phyloP scores from a whole-genome alignment of 2,797 vertebrate genomes.

The Mallotus villosus region DNA sequence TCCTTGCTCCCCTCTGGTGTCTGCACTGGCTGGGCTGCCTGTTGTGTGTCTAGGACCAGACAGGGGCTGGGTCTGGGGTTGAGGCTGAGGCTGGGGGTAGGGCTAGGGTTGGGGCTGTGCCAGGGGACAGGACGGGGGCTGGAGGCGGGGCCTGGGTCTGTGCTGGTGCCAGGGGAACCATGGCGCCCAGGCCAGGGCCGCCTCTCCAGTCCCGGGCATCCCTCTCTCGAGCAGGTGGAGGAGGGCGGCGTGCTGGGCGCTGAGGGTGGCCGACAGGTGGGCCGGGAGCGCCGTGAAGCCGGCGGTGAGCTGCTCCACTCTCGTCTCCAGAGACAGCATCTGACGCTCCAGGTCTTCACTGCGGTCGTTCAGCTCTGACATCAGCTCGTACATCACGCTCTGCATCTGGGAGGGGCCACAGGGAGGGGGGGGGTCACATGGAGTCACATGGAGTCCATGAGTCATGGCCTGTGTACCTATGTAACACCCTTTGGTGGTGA shows the following conservation, averaged over 20 bases:
- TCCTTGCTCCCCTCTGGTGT: slow-evolving; percentile 61
- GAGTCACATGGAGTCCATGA: too few species aligned
- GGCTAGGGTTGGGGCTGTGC: slow-evolving; percentile 35
- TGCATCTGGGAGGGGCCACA: slow-evolving; percentile 68
- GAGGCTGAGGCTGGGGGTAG: slow-evolving; percentile 44
- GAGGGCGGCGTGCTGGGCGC: slow-evolving; percentile 77
- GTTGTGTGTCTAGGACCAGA: slow-evolving; percentile 53
- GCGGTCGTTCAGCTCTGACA: slow-evolving; percentile 83
- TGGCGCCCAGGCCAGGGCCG: slow-evolving; percentile 36
- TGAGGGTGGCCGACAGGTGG: slow-evolving; percentile 79
- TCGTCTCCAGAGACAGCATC: slow-evolving; percentile 80
- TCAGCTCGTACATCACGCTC: slow-evolving; percentile 84
- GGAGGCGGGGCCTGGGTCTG: slow-evolving; percentile 33
- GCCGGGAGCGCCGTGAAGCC: slow-evolving; percentile 79
- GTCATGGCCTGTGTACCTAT: neutral
- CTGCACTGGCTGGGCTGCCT: slow-evolving; percentile 48
- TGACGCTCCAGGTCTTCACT: slow-evolving; percentile 84
- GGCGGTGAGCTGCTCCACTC: slow-evolving; percentile 80
- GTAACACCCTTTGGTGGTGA: neutral
- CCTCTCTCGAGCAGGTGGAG: slow-evolving; percentile 77
- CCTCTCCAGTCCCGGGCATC: slow-evolving; percentile 62
- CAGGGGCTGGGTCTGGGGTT: slow-evolving; percentile 30
- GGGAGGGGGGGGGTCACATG: too few species aligned
- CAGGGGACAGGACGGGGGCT: slow-evolving; percentile 33
- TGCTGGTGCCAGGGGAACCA: slow-evolving; percentile 44